Evolutionary conservation across 2,113 vertebrate genomes (phyloP).

Genomic region (Eidolon helvum): DNA sequence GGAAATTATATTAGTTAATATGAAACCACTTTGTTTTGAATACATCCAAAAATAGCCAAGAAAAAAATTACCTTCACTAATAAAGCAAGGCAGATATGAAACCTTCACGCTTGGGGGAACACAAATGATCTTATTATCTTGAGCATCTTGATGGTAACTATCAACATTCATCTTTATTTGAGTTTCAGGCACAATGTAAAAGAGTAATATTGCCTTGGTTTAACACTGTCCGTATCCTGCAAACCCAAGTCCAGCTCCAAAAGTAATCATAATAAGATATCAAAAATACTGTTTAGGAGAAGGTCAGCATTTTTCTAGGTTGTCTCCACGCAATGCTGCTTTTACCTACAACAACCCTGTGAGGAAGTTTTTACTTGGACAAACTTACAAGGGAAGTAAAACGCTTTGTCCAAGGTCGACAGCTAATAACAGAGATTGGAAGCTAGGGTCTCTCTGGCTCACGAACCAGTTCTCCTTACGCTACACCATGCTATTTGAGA

Average conservation of each 20-base stretch:
- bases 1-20: neutral
- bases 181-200: conserved; percentile 52
- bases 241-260: neutral
- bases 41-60: conserved; percentile 54
- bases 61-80: conserved; percentile 51
- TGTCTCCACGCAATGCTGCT: rapidly evolving
- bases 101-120: conserved; percentile 29
- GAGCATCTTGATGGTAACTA: conserved; percentile 24
- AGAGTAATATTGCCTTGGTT: neutral
- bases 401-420: neutral
- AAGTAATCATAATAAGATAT: neutral
- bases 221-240: neutral
- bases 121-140: conserved; percentile 55
- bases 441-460: neutral
- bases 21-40: conserved; percentile 53
- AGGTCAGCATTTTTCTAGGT: neutral
- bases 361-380: neutral
- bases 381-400: neutral
- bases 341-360: neutral
- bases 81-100: conserved; percentile 55
- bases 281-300: neutral
- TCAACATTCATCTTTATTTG: conserved; percentile 59
- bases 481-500: rapidly evolving
- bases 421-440: neutral
- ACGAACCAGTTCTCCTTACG: rapidly evolving